Evolutionary conservation across 1,140 invertebrate genomes (phyloP).

Genomic region (Drosophila miranda): DNA sequence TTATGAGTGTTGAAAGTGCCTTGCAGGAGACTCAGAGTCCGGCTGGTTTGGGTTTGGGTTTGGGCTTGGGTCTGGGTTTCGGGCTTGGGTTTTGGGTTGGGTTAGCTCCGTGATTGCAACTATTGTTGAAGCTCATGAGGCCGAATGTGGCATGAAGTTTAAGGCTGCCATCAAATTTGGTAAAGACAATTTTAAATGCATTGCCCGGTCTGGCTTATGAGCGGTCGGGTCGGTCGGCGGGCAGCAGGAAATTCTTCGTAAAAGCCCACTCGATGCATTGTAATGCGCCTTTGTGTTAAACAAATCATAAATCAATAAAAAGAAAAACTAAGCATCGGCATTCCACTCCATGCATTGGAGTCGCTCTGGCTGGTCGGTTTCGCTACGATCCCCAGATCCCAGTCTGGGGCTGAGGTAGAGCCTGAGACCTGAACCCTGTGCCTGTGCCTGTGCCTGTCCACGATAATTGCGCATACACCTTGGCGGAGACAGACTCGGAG

Average conservation of each 20-base stretch:
- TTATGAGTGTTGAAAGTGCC: constrained; percentile 76
- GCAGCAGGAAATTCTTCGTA: constrained; percentile 64
- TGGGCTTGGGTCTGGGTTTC: no score
- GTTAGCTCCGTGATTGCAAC: constrained; percentile 67
- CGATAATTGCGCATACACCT: constrained; percentile 63
- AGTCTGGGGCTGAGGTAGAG: not conserved
- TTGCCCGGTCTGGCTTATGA: constrained; percentile 61
- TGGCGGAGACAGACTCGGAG: constrained; percentile 27
- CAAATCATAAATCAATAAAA: constrained; percentile 81
- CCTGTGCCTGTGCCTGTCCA: constrained; percentile 41
- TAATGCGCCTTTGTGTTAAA: constrained; percentile 80
- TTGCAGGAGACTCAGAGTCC: constrained; percentile 12
- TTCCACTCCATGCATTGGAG: constrained; percentile 47
- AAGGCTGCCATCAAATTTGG: constrained; percentile 80
- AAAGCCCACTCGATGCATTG: constrained; percentile 66
- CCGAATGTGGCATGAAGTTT: constrained; percentile 79
- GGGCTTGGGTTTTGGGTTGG: no score
- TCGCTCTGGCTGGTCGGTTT: constrained; percentile 32
- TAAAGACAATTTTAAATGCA: constrained; percentile 79
- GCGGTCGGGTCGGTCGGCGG: constrained; percentile 4
- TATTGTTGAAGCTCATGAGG: constrained; percentile 58
- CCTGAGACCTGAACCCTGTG: constrained; percentile 22
- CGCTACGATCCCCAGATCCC: not conserved
- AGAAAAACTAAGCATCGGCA: constrained; percentile 75
- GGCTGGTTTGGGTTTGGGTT: no score